Base-by-base conservation (phyloP, 2,113 vertebrate genomes). In the Spea bombifrons region DNA sequence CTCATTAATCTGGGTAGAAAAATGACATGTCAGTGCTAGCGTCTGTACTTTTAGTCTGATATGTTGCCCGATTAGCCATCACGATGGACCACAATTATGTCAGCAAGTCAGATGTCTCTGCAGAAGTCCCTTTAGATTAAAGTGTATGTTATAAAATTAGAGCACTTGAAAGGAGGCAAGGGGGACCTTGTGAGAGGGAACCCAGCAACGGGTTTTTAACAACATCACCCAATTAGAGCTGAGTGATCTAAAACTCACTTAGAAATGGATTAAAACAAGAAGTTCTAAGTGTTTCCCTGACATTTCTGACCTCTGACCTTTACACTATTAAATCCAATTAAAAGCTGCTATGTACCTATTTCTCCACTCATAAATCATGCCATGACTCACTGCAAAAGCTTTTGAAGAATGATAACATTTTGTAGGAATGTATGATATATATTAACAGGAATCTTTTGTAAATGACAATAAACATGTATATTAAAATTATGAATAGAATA, bases 161-260 rank as follows among this genome's bases (percentile, higher is more conserved):
- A 63, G 61, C 43, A 78, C n/a, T 72, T 13, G 13, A 78, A 71
- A 30, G 48, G 17, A 65, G 9, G 8, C 46, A 15, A 15, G 49
- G 50, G 10, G 50, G 30, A 5, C 13, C 15, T 17, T 61, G 10
- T 1, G 46, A 70, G 67, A 49, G 15, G 46, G 49, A 48, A 71
- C 69, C n/a, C 49, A 71, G 69, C 69, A 30, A 17, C n/a, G 53
- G 47, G 47, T 1, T 71, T 50, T 8, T 52, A 43, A 71, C 10
- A 12, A 30, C 43, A 71, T 75, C 63, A 55, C 16, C 50, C 64
- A 66, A 75, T 53, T 67, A 53, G 15, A n/a, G 64, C 49, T 75
- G 30, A 75, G 64, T 75, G 64, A 75, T 75, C 64, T 75, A 55
- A 67, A 75, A 55, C 16, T 71, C 69, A 71, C 69, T 53, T 67